A percentile compares a stretch with the other conserved stretches of the same genome.
Evolutionary conservation across 2,888 invertebrate species (phyloP).

Genomic region (Theretra japonica): DNA sequence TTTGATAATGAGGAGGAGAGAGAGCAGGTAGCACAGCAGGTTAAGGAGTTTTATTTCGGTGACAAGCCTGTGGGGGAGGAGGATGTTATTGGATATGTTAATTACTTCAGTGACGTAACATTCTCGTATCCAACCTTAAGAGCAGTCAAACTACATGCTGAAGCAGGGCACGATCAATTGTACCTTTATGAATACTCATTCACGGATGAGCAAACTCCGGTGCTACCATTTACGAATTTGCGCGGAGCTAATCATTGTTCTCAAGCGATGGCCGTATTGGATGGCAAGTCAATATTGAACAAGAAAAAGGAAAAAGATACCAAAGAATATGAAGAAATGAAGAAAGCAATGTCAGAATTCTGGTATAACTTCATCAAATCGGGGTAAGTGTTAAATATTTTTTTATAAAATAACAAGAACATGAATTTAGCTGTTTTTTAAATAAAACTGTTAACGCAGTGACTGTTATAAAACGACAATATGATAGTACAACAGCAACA

Average conservation of each 20-base stretch:
- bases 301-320: not conserved
- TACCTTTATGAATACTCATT: constrained; percentile 63
- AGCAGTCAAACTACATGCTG: constrained; percentile 49
- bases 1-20: constrained; percentile 53
- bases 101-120: constrained; percentile 65
- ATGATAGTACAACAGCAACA: too few relatives aligned
- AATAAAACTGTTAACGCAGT: too few relatives aligned
- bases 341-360: constrained; percentile 47
- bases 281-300: constrained; percentile 36
- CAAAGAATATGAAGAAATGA: constrained; percentile 47
- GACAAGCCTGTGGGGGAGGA: constrained; percentile 46
- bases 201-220: constrained; percentile 46
- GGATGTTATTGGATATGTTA: constrained; percentile 51
- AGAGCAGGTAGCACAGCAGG: constrained; percentile 46
- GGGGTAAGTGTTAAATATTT: constrained; percentile 47
- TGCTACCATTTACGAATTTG: constrained; percentile 47
- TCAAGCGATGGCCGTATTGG: constrained; percentile 48
- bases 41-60: constrained; percentile 62
- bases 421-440: too few relatives aligned
- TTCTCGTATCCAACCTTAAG: constrained; percentile 51
- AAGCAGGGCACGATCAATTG: constrained; percentile 56
- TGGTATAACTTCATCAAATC: constrained; percentile 59
- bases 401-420: not conserved
- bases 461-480: too few relatives aligned
- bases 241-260: constrained; percentile 53